Base-by-base conservation (phyloP, 2,113 vertebrate genomes). In the Mixornis gularis region DNA sequence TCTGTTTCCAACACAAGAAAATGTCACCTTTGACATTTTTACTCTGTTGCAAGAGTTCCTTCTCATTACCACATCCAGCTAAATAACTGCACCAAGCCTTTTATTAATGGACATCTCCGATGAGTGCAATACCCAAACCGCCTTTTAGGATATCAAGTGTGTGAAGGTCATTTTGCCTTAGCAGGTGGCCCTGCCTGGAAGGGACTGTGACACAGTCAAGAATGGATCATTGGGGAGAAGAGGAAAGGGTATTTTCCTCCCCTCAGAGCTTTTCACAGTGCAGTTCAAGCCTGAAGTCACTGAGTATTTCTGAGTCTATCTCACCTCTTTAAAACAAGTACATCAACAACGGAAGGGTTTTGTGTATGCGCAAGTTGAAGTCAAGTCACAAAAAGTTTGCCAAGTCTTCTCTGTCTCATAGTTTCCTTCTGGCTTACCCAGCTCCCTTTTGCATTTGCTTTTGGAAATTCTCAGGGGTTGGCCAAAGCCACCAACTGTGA, bases 41-140 rank as follows among this genome's bases (percentile, higher is more conserved):
- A 46, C 46, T 24, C 65, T 40, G 9, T 65, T 55, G 36, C 36
- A 73, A 41, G 73, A 65, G 20, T 73, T 90, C 51, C 56, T 64
- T 46, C 87, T 93, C 53, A 24, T 94, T 70, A 76, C 52, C 22
- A 21, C 49, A 49, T 89, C 77, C 87, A 90, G 48, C 79, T 90
- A 72, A 90, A 49, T 70, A 63, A 53, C 80, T 84, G 14, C 38
- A 78, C 48, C 25, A 22, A 65, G 41, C 44, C 30, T 55, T 69
- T 36, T 64, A 27, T 55, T 69, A 62, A 17, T 22, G 30, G 17
- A 18, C 14, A 9, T 58, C 30, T 70, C 46, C 17, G 25, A 27
- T 63, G 20, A 69, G 21, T 44, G 63, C 70, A 87, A 63, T 15
- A 49, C 9, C 10, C 63, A 63, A 30, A 62, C 2, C 11, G 74